These are phyloP conservation scores for Decapterus maruadsi DNA, from an alignment of 2,797 vertebrate species.

Conservation along the genomic window DNA sequence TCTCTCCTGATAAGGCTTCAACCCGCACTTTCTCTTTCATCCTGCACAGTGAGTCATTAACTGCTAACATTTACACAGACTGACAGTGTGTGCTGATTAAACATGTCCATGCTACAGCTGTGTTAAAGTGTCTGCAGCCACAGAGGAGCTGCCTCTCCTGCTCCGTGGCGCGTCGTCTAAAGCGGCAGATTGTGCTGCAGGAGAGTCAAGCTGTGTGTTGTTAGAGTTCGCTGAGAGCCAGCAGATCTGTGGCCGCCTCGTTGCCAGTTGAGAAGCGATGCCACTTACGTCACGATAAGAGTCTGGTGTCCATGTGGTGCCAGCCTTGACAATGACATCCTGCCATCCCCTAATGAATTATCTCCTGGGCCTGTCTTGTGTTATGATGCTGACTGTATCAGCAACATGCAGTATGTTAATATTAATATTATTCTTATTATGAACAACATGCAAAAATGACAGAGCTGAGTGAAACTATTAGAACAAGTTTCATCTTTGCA, in stretches of 20 bases:
- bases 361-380: neutral
- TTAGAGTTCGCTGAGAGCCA: neutral
- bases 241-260: slow-evolving; percentile 17
- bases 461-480: neutral
- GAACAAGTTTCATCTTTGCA: neutral
- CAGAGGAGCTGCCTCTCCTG: slow-evolving; percentile 4
- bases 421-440: slow-evolving; percentile 3
- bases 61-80: slow-evolving; percentile 28
- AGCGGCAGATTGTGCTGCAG: slow-evolving; percentile 42
- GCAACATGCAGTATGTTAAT: neutral
- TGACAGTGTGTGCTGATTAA: slow-evolving; percentile 37
- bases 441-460: slow-evolving; percentile 7
- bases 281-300: slow-evolving; percentile 21
- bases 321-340: neutral
- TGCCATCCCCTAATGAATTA: neutral
- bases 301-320: neutral
- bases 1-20: slow-evolving; percentile 58
- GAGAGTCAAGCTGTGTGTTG: slow-evolving; percentile 31
- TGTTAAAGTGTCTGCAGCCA: slow-evolving; percentile 3
- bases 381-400: neutral
- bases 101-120: neutral
- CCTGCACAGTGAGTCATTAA: slow-evolving; percentile 27
- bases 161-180: slow-evolving; percentile 8
- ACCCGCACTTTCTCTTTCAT: slow-evolving; percentile 44
- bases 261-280: slow-evolving; percentile 33